phyloP scores from a whole-genome alignment of 2,113 vertebrate species.

The Riparia riparia region DNA sequence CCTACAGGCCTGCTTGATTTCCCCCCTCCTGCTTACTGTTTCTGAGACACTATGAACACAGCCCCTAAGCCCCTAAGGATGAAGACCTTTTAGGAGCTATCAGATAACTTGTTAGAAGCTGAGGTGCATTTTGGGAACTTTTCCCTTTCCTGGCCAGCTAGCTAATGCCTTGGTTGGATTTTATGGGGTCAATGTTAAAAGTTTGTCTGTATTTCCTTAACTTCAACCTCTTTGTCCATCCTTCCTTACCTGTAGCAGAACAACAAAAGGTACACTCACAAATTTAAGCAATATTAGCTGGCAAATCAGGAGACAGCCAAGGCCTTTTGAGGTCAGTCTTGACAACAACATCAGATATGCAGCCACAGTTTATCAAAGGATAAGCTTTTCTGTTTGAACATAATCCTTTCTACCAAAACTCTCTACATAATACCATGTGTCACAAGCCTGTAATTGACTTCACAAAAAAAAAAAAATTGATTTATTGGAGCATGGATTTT shows the following conservation, averaged over 20 bases:
- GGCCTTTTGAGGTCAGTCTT: not conserved
- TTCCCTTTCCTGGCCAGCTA: not conserved
- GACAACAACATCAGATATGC: not conserved
- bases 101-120: not conserved
- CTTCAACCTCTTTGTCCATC: not conserved
- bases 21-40: not conserved
- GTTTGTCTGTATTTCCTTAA: not conserved
- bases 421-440: not conserved
- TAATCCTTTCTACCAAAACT: not conserved
- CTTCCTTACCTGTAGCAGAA: not conserved
- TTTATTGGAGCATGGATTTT: not conserved
- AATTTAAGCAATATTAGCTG: not conserved
- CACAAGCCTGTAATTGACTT: not conserved
- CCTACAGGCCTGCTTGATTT: not conserved
- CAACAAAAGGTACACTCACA: not conserved
- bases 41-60: not conserved
- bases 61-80: not conserved
- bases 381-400: not conserved
- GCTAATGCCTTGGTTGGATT: not conserved
- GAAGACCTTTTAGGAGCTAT: not conserved
- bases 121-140: not conserved
- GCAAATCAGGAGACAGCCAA: not conserved
- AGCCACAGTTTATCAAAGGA: not conserved
- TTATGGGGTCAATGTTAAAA: not conserved
- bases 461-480: not conserved